Conservation (phyloP, 2,888 invertebrate genomes). For the Lasioglossum morio region DNA sequence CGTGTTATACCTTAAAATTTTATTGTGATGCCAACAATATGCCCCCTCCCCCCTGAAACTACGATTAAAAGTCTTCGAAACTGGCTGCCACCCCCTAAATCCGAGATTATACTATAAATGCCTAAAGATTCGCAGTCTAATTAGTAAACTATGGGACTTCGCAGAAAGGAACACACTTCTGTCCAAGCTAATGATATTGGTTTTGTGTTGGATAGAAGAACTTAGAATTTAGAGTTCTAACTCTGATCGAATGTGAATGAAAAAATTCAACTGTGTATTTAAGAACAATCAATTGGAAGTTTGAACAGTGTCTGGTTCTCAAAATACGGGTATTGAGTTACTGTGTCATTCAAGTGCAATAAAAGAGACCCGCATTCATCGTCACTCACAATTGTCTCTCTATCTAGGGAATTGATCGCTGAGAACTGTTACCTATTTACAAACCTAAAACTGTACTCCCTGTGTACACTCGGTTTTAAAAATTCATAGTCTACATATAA, state of each 20-base stretch:
- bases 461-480: not conserved
- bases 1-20: constrained; percentile 46
- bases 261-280: not conserved
- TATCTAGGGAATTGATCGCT: not conserved
- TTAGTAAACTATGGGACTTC: not conserved
- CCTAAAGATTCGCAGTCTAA: not conserved
- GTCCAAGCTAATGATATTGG: not conserved
- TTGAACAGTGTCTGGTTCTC: not conserved
- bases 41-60: not conserved
- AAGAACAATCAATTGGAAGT: not conserved
- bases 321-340: not conserved
- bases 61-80: constrained; percentile 36
- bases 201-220: not conserved
- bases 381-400: not conserved
- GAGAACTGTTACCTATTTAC: not conserved
- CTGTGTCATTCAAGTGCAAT: not conserved
- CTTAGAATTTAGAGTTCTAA: not conserved
- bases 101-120: not conserved
- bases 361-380: constrained; percentile 6
- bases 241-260: not conserved
- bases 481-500: not conserved
- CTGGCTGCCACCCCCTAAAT: not conserved
- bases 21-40: constrained; percentile 38
- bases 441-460: not conserved
- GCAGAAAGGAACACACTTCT: not conserved